A percentile compares a stretch with the other conserved stretches of the same genome.
phyloP scores from a whole-genome alignment of 2,113 vertebrate species.

The Aegotheles bennettii region DNA sequence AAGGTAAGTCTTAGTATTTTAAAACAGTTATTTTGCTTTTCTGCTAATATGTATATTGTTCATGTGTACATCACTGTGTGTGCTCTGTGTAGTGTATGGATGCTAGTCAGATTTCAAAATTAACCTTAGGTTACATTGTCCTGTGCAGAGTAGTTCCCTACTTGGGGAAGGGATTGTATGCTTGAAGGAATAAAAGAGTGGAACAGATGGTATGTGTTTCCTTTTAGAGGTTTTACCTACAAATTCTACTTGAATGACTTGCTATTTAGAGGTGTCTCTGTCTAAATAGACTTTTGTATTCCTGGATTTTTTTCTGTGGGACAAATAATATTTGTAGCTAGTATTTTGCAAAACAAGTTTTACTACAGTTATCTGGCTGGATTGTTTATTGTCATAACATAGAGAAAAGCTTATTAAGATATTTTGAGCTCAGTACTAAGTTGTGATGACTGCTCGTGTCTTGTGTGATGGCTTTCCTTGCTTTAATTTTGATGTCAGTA shows the following conservation, averaged over 20 bases:
- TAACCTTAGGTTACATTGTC: background rate
- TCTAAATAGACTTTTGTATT: background rate
- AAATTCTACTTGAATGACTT: background rate
- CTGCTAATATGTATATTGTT: background rate
- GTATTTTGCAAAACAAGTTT: background rate
- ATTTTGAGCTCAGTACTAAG: background rate
- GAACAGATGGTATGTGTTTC: background rate
- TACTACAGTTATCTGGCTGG: background rate
- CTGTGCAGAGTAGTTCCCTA: background rate
- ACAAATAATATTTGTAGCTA: background rate
- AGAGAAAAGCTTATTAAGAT: background rate
- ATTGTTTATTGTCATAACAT: background rate
- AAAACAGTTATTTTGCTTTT: background rate
- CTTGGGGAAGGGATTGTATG: background rate
- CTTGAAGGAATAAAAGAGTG: background rate
- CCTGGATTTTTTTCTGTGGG: background rate
- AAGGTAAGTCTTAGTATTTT: conserved; percentile 74
- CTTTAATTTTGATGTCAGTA: background rate
- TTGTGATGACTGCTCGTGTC: background rate
- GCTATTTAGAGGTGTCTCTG: background rate
- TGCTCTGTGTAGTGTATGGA: background rate
- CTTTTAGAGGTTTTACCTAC: background rate
- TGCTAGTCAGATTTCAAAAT: background rate
- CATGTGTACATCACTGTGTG: accelerated
- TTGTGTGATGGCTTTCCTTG: background rate